Base-by-base conservation (phyloP, 92 coral and sea anemone species). In the Parazoanthus darwini region DNA sequence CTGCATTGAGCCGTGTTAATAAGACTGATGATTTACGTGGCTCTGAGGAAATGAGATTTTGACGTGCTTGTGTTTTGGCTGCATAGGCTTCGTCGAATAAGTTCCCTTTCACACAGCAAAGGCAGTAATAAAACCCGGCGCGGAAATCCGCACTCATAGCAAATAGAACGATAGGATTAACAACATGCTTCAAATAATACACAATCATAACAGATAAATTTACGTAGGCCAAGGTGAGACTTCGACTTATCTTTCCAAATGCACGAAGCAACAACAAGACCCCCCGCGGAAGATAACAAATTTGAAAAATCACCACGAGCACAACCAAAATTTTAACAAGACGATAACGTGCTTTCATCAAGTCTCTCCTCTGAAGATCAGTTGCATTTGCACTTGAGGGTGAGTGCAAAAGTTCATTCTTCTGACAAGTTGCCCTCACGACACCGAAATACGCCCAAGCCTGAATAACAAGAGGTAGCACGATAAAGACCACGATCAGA, bases 71-170 rank as follows among this genome's bases (percentile, higher is more conserved):
- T 15, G 58, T 3, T 16, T 46, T 84, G n/a, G 5, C 71, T 1
- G 51, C 43, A 6, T 0, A 4, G 13, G 43, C 78, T 10, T 84
- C 68, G 38, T 70, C 46, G 20, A 26, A 23, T n/a, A 82, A 67
- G n/a, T 70, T 84, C 8, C 78, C 39, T 71, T 33, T 73, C 39
- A 72, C 75, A 29, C 87, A 84, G 25, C 79, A 70, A 26, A 84
- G 38, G 78, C 66, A 84, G 29, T 73, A 71, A 33, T 84, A 84
- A 71, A 84, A 91, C 2, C 91, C 93, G 5, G 79, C 29, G 9
- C 89, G 87, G 83, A 91, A 91, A 67, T 91, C 93, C 6, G 82
- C 58, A 67, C 93, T 91, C 93, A 91, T 91, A 1, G 78, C 93
- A 78, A 70, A 89, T 8, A 91, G 77, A 36, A 91, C 82, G 33